Evolutionary conservation across 1,140 invertebrate genomes (phyloP), one percentile per base, ranked within the genome.

Genomic region (Rhyzopertha dominica): DNA sequence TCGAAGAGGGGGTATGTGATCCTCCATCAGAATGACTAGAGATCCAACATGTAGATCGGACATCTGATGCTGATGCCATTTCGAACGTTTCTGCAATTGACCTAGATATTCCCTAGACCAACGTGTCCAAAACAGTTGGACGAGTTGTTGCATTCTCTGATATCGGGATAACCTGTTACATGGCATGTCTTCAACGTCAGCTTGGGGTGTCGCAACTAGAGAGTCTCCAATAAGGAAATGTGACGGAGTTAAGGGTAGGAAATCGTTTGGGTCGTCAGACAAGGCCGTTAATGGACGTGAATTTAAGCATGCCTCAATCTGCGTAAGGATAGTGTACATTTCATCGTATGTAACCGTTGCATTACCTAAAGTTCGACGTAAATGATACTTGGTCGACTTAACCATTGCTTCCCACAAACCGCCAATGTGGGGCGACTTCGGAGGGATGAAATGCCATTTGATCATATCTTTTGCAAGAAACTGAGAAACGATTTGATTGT

Each of bases 141-240:
- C 9, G 8, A 34, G 16, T 13, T 34, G 31, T 14, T 34, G 7
- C 14, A 34, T 8, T 7, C 31, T 7, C 8, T 34, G 31, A 34
- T 34, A 34, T 7, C 13, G 10, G 10, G 7, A 7, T 16, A 34
- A 34, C 16, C 31, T 9, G 16, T 9, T n/a, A 7, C 8, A 10
- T 34, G 9, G 8, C 5, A n/a, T 5, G 14, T 34, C 14, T 39
- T 39, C 10, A 3, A 39, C 36, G 36, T 28, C 18, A n/a, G n/a
- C 10, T 9, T 39, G 43, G 19, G 52, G 35, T 9, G 60, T 59
- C 22, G 40, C 26, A 5, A 68, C 24, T 8, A 47, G 49, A 17
- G 45, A 32, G 7, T 48, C 41, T 3, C 65, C 66, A 38, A 65
- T 68, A 7, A 69, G 36, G 36, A 69, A 69, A 49, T 69, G 63